These are phyloP conservation scores for Pollicipes pollicipes DNA, from an alignment of 1,140 invertebrate species.

Conservation along the genomic window DNA sequence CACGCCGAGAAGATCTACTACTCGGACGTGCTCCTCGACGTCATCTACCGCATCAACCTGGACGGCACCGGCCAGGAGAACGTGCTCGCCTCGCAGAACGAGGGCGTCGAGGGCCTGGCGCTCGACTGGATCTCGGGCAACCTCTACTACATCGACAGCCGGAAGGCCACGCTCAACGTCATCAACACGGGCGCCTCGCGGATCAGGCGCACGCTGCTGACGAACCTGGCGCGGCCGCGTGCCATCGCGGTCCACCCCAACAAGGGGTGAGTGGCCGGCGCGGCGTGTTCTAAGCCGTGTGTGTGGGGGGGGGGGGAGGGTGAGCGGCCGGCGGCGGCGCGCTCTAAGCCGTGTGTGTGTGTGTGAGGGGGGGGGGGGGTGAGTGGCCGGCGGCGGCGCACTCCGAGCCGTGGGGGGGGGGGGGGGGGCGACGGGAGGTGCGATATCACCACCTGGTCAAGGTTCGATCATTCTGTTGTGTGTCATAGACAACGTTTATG, in stretches of 20 bases:
- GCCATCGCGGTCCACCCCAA: conserved; percentile 94
- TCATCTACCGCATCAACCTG: conserved; percentile 76
- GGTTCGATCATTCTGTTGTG: no score
- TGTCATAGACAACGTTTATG: no score
- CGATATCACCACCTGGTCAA: no score
- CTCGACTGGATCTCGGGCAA: conserved; percentile 96
- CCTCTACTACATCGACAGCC: conserved; percentile 92
- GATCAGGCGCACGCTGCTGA: conserved; percentile 62
- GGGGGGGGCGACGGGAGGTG: no score
- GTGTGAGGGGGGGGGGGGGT: no score
- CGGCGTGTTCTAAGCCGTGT: no score
- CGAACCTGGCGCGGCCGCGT: conserved; percentile 73
- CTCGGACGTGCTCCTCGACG: conserved; percentile 90
- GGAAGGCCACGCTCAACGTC: conserved; percentile 87
- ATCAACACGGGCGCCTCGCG: conserved; percentile 68
- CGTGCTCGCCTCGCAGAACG: conserved; percentile 85
- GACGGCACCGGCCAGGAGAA: conserved; percentile 79
- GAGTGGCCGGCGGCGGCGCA: no score
- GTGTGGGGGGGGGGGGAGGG: no score
- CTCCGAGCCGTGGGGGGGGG: no score
- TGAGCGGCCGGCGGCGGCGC: no score
- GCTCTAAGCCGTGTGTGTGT: no score
- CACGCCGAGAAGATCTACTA: conserved; percentile 81
- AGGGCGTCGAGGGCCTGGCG: conserved; percentile 89
- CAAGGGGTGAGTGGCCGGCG: conserved; percentile 45